Evolutionary conservation across 2,888 invertebrate genomes (phyloP), one percentile per base, ranked within the genome.

Genomic region (Eutolmus rufibarbis): DNA sequence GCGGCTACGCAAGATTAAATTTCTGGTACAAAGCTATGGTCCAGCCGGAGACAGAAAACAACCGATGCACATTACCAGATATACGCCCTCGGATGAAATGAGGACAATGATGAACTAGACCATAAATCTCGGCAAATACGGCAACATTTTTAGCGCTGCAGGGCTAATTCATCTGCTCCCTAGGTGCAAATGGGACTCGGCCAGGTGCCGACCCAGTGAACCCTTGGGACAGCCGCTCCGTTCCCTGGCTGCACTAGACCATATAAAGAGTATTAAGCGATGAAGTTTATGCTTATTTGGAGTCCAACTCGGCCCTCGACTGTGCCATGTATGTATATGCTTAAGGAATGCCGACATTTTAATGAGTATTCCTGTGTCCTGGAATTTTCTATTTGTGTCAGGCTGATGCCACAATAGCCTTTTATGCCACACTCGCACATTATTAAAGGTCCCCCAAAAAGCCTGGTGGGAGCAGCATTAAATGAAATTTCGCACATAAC

Each of bases 381-480:
- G 82, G 82, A 82, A 82, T 66, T 82, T 82, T 82, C 82, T 82
- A 82, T 82, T 82, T 82, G 37, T 66, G 82, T 82, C 57, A 57
- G 37, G 9, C 57, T 66, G 40, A 66, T 66, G 66, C 82, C 82
- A 66, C 57, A 82, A 37, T 57, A 9, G 5, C 66, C 57, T 23
- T 37, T 66, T 57, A n/a, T 37, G 34, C 81, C 14, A 23, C 51
- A 37, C 23, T 34, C 51, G 19, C 40, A 82, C 82, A 79, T 79
- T 57, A 82, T 37, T 82, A 82, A 82, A 82, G 82, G 16, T 57
- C 57, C 51, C 66, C 28, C 23, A 28, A 66, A 66, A 66, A 66
- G 66, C 66, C 28, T 9, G 12, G 28, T 46, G 57, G 56, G 37
- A 82, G n/a, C 66, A 31, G 82, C 23, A 82, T 51, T 82, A 66